These are phyloP conservation scores for Neomicropteryx cornuta DNA, from an alignment of 1,140 invertebrate species.

Conservation along the genomic window DNA sequence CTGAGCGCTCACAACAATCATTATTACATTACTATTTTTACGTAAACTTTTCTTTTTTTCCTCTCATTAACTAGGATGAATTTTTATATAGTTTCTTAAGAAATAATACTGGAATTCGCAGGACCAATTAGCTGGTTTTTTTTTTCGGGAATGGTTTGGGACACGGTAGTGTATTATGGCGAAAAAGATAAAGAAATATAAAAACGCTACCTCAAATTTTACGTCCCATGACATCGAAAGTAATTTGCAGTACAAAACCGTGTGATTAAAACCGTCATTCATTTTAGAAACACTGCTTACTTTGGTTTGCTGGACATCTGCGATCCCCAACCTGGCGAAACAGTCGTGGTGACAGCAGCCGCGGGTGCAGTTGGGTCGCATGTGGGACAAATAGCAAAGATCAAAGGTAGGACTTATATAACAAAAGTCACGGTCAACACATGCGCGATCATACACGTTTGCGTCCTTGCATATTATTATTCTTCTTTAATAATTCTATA, in stretches of 20 bases:
- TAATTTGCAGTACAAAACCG: neutral
- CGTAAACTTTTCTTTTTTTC: no score
- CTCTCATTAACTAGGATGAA: no score
- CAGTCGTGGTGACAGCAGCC: slow-evolving; percentile 32
- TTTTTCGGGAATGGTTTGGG: no score
- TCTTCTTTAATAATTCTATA: slow-evolving; percentile 2
- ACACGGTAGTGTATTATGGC: no score
- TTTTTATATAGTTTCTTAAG: no score
- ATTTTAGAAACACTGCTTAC: slow-evolving; percentile 36
- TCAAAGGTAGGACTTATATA: slow-evolving; percentile 29
- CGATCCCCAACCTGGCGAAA: slow-evolving; percentile 35
- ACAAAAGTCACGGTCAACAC: no score
- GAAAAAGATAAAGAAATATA: neutral
- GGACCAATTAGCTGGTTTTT: neutral
- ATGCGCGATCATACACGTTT: no score
- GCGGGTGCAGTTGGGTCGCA: slow-evolving; percentile 38
- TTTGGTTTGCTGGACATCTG: slow-evolving; percentile 38
- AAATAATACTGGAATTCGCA: neutral
- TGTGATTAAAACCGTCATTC: neutral
- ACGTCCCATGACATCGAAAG: neutral
- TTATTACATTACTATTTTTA: no score
- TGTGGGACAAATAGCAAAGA: slow-evolving; percentile 42
- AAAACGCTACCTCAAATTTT: neutral
- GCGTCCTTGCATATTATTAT: no score
- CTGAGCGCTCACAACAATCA: no score